These are phyloP conservation scores for Xestia sexstrigata DNA, from an alignment of 2,888 invertebrate species.

Conservation along the genomic window DNA sequence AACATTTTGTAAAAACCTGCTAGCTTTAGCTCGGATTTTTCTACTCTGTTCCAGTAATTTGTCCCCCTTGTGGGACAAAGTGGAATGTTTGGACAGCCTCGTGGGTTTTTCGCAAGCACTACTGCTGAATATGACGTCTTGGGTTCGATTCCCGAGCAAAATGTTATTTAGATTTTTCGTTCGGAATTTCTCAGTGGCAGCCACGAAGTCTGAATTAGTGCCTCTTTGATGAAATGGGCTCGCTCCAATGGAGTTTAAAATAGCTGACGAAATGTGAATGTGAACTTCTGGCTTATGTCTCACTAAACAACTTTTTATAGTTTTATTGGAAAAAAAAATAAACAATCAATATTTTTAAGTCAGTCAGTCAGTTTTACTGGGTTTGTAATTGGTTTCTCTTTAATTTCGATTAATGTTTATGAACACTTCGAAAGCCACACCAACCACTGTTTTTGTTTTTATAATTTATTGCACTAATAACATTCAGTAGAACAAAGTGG, in stretches of 20 bases:
- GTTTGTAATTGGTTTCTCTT: background rate
- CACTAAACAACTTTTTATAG: background rate
- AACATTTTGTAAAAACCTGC: conserved; percentile 37
- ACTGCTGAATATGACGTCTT: background rate
- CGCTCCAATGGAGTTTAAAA: background rate
- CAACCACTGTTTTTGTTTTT: fast-evolving
- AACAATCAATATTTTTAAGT: background rate
- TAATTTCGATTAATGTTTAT: background rate
- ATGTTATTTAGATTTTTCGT: background rate
- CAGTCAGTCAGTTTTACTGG: background rate
- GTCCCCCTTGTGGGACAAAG: background rate
- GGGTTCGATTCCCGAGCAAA: background rate
- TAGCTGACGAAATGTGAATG: background rate
- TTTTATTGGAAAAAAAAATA: background rate
- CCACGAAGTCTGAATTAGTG: background rate
- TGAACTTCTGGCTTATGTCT: background rate
- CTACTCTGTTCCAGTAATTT: background rate
- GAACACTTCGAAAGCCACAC: background rate
- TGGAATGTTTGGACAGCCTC: too few relatives aligned
- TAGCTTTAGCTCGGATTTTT: background rate
- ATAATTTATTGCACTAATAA: background rate
- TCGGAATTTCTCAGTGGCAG: background rate
- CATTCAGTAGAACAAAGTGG: background rate
- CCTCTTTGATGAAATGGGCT: background rate
- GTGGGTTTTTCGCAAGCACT: too few relatives aligned